Conservation (phyloP, 2,888 invertebrate genomes). For the Allygus modestus region DNA sequence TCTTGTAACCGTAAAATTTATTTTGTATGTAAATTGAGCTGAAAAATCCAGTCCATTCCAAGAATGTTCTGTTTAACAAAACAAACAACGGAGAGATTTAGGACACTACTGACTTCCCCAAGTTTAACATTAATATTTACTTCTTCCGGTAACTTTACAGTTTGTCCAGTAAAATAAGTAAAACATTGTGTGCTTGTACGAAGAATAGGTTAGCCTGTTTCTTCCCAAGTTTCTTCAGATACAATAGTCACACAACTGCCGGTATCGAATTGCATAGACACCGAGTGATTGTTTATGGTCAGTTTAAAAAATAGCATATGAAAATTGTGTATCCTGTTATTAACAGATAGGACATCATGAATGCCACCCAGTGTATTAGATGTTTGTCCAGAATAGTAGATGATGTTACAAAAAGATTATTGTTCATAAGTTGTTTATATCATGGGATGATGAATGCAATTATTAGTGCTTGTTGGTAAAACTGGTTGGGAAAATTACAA, state of each 20-base stretch:
- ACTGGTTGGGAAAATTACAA: too few relatives aligned
- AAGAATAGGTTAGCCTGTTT: background rate
- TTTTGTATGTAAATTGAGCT: background rate
- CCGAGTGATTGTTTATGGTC: background rate
- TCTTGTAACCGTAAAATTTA: background rate
- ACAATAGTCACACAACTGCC: conserved; percentile 32
- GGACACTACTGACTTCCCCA: background rate
- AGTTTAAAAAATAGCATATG: background rate
- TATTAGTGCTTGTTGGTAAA: too few relatives aligned
- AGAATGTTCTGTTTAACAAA: background rate
- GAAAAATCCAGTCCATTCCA: conserved; percentile 26
- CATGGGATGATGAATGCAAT: too few relatives aligned
- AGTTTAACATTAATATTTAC: conserved; percentile 3
- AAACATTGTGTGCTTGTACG: conserved; percentile 1
- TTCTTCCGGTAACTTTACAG: conserved; percentile 13
- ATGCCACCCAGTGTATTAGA: conserved; percentile 19
- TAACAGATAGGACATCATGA: background rate
- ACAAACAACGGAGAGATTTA: conserved; percentile 12
- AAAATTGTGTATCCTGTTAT: background rate
- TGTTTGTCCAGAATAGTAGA: background rate
- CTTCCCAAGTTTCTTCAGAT: conserved; percentile 25
- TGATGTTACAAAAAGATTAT: background rate
- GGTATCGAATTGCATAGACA: conserved; percentile 46
- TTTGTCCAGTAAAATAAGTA: conserved; percentile 24
- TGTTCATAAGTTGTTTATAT: conserved; percentile 5